Percentiles rank a stretch among this genome's conserved stretches.
phyloP scores from a whole-genome alignment of 2,797 vertebrate genomes.

The Apogon hyalosoma region DNA sequence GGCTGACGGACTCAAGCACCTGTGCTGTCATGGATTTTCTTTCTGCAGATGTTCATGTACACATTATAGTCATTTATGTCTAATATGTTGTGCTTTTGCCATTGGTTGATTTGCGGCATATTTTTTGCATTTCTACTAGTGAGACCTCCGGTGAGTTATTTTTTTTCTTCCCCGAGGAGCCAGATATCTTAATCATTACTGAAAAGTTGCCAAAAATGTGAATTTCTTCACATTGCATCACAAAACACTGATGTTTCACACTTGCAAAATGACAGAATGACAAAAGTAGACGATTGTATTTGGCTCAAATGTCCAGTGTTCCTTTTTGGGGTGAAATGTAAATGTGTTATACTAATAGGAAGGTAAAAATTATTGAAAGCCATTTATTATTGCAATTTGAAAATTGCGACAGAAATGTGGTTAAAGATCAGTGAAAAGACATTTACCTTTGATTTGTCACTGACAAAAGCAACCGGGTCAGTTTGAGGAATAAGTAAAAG shows the following conservation, averaged over 20 bases:
- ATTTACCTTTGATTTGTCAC: too few species aligned
- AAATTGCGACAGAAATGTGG: too few species aligned
- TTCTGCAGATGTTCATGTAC: constrained; percentile 7
- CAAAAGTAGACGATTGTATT: too few species aligned
- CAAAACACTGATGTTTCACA: neutral
- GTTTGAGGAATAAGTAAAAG: too few species aligned
- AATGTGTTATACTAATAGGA: too few species aligned
- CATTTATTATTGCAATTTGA: too few species aligned
- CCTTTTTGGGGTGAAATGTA: too few species aligned
- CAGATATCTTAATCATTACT: neutral
- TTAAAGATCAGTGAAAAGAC: too few species aligned
- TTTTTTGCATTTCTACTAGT: neutral
- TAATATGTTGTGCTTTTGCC: constrained; percentile 15
- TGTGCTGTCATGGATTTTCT: constrained; percentile 3
- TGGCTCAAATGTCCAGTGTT: too few species aligned
- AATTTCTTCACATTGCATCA: too few species aligned
- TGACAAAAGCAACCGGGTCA: too few species aligned
- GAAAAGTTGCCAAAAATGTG: neutral
- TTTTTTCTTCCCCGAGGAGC: constrained; percentile 1
- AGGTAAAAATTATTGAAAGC: too few species aligned
- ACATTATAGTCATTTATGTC: neutral
- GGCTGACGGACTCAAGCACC: constrained; percentile 22
- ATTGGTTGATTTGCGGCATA: constrained; percentile 9
- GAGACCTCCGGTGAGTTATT: neutral
- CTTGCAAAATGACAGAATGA: neutral